Percentiles rank a stretch among this genome's conserved stretches.
phyloP scores from a whole-genome alignment of 2,797 vertebrate genomes.

The Odontamblyopus rebecca region DNA sequence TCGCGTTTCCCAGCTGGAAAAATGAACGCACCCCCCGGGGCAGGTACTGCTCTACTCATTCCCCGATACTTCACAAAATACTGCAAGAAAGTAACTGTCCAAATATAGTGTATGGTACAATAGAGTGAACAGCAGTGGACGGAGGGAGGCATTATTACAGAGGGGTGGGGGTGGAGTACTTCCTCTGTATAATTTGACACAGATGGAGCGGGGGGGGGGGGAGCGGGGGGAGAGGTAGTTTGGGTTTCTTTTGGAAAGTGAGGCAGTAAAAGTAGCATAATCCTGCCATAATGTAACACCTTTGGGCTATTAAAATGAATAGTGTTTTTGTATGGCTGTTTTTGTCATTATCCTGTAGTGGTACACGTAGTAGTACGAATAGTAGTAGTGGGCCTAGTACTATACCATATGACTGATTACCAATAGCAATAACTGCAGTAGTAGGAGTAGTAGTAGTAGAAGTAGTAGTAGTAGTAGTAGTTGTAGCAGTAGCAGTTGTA shows the following conservation, averaged over 20 bases:
- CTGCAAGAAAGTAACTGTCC: conserved; percentile 7
- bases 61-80: conserved; percentile 9
- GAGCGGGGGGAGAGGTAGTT: not conserved
- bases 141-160: no score
- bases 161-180: not conserved
- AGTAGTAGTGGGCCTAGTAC: no score
- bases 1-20: conserved; percentile 27
- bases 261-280: not conserved
- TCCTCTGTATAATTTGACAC: conserved; percentile 5
- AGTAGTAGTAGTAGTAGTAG: no score
- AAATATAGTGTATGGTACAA: conserved; percentile 10
- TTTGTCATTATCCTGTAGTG: not conserved
- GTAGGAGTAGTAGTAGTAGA: no score
- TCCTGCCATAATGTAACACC: conserved; percentile 1
- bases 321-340: not conserved
- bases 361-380: not conserved
- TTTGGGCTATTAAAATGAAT: not conserved
- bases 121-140: not conserved
- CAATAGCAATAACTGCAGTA: no score
- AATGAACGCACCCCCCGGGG: not conserved
- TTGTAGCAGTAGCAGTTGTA: no score
- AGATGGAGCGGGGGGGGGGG: not conserved
- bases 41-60: conserved; percentile 24
- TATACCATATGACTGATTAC: no score
- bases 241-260: conserved; percentile 2